Evolutionary conservation across 2,888 invertebrate species (phyloP), one percentile per base, ranked within the genome.

Genomic region (Meloe dianella): DNA sequence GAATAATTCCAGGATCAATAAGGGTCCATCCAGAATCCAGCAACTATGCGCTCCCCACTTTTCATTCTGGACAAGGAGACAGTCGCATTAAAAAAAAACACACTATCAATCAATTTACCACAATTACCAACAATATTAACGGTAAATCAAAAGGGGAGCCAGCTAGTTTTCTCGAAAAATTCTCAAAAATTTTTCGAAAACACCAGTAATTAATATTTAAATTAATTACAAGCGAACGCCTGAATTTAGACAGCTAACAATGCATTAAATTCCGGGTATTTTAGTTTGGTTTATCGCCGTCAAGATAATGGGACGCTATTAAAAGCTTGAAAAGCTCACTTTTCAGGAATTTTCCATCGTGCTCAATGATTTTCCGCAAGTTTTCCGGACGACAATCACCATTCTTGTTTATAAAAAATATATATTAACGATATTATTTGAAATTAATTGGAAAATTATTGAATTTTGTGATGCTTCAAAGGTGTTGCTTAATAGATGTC

Each of bases 21-120:
- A 81, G 78, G 47, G 79, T 78, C 80, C 80, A 78, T 79, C 78
- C 79, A 78, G 80, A 80, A 78, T 81, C 80, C 79, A 79, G 79
- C 47, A 51, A 22, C 77, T 73, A 64, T 72, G 73, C 72, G 74
- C 75, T 67, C 69, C 66, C 67, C 65, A 63, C 67, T 64, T 56
- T 62, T 8, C 47, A 9, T 30, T 35, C 61, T 58, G 32, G 22
- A 51, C 47, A 51, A 41, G 41, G n/a, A 41, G n/a, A 17, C 38
- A 47, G 51, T 22, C 24, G 51, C 24, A 20, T 41, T 27, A 24
- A 47, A 22, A 51, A 47, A 61, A 22, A 61, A 47, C 7, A 41
- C n/a, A n/a, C 7, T 5, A 41, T 35, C 35, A 12, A 12, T 35
- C 12, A 12, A 41, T 17, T 41, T 17, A 17, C 17, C 41, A 2